Evolutionary conservation across 2,113 vertebrate species (phyloP).

Genomic region (Rhinogobius similis): DNA sequence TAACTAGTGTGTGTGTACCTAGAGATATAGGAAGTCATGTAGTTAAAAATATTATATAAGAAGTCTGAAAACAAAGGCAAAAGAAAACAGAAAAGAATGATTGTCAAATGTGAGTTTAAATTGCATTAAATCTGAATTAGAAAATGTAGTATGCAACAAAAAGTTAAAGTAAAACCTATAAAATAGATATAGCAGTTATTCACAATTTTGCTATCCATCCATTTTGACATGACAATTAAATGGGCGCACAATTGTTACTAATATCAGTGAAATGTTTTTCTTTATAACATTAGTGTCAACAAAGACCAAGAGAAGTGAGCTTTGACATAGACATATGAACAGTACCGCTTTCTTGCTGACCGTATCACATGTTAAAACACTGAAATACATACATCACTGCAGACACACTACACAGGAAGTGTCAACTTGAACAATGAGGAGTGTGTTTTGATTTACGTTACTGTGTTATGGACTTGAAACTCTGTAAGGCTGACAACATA

Average conservation of each 20-base stretch:
- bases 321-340: conserved; percentile 27
- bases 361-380: conserved; percentile 22
- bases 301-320: conserved; percentile 7
- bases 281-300: not conserved
- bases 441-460: conserved; percentile 30
- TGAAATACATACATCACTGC: conserved; percentile 53
- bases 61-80: conserved; percentile 22
- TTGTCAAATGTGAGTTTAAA: not conserved
- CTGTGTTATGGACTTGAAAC: conserved; percentile 41
- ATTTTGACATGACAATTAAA: conserved; percentile 6
- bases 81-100: not conserved
- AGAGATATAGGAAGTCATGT: not conserved
- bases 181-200: not conserved
- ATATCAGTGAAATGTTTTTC: not conserved
- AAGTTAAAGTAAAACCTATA: not conserved
- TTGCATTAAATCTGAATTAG: not conserved
- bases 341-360: conserved; percentile 46
- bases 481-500: conserved; percentile 31
- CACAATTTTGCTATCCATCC: not conserved
- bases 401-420: conserved; percentile 35
- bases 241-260: not conserved
- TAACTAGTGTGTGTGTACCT: too few relatives aligned
- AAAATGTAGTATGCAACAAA: conserved; percentile 1
- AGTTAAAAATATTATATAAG: not conserved
- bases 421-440: conserved; percentile 14